Evolutionary conservation across 2,113 vertebrate genomes (phyloP).

Genomic region (Pedionomus torquatus): DNA sequence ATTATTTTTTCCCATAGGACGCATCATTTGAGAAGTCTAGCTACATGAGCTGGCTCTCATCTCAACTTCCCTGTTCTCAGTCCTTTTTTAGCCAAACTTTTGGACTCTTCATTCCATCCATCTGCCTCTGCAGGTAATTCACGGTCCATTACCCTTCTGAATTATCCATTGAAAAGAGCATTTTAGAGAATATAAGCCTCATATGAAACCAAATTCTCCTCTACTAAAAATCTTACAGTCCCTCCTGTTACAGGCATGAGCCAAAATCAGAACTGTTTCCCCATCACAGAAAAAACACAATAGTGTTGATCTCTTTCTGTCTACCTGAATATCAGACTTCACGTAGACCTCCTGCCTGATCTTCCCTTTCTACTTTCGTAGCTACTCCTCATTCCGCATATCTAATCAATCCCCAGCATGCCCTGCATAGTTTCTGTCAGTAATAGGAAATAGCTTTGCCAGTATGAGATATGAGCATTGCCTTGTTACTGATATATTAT

Average conservation of each 20-base stretch:
- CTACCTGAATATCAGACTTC: not conserved
- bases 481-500: slow-evolving; percentile 13
- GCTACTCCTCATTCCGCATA: not conserved
- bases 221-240: slow-evolving; percentile 8
- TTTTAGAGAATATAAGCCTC: not conserved
- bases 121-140: slow-evolving; percentile 52
- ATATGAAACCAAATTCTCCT: slow-evolving; percentile 2
- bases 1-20: slow-evolving; percentile 50
- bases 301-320: not conserved
- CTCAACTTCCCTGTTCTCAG: slow-evolving; percentile 39
- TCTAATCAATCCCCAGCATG: slow-evolving; percentile 30
- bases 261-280: not conserved
- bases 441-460: slow-evolving; percentile 41
- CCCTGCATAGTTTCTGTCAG: slow-evolving; percentile 45
- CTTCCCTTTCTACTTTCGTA: not conserved
- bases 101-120: slow-evolving; percentile 39
- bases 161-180: slow-evolving; percentile 13
- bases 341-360: not conserved
- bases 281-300: not conserved
- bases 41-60: slow-evolving; percentile 54
- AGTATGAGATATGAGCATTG: not conserved
- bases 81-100: slow-evolving; percentile 46
- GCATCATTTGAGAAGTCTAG: slow-evolving; percentile 58
- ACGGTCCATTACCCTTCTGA: not conserved
- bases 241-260: not conserved